A percentile compares a stretch with the other conserved stretches of the same genome.
Conservation (phyloP, 2,888 invertebrate genomes). For the Tiliacea aurago region DNA sequence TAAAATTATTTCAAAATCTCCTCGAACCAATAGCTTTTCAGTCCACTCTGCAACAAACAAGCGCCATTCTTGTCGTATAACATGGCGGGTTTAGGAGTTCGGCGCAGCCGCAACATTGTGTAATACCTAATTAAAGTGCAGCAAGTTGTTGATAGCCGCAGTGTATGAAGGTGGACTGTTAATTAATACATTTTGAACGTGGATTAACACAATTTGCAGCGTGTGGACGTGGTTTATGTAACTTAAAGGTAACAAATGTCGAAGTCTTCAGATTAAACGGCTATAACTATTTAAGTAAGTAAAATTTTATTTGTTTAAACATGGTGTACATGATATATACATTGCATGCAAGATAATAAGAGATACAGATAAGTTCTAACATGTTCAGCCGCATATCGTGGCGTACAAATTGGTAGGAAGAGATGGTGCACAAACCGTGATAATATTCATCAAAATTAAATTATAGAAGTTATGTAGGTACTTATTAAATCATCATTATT, state of each 20-base stretch:
- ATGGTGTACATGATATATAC: too few species aligned
- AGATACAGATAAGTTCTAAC: too few species aligned
- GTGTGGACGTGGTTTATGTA: not conserved
- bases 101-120: slow-evolving; percentile 50
- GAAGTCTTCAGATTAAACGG: not conserved
- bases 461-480: too few species aligned
- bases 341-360: too few species aligned
- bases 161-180: slow-evolving; percentile 45
- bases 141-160: slow-evolving; percentile 54
- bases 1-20: slow-evolving; percentile 9
- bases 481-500: too few species aligned
- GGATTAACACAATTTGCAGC: not conserved
- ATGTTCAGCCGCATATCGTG: too few species aligned
- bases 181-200: slow-evolving; percentile 52
- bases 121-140: slow-evolving; percentile 61
- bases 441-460: too few species aligned
- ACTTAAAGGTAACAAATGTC: not conserved
- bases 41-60: slow-evolving; percentile 36
- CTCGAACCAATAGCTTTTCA: slow-evolving; percentile 23
- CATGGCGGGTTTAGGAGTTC: slow-evolving; percentile 53
- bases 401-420: too few species aligned
- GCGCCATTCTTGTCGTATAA: slow-evolving; percentile 51
- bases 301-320: too few species aligned
- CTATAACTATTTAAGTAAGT: too few species aligned
- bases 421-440: too few species aligned